These are phyloP conservation scores for Pseudomyrmex pallidus DNA, from an alignment of 1,140 invertebrate species.

Conservation along the genomic window DNA sequence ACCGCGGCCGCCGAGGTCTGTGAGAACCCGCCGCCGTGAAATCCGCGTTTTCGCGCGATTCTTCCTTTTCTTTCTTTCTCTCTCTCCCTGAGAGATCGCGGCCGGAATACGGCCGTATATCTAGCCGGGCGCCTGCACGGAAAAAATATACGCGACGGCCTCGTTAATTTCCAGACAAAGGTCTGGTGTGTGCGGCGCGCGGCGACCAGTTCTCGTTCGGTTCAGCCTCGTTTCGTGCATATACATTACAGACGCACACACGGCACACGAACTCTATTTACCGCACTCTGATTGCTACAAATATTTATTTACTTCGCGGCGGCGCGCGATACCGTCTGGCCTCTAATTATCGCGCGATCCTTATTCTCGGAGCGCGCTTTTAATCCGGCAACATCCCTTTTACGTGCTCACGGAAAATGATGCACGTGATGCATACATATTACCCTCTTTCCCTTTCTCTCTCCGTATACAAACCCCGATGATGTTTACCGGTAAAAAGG, in stretches of 20 bases:
- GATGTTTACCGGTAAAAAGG: conserved; percentile 20
- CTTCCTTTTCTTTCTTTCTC: too few relatives aligned
- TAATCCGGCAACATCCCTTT: conserved; percentile 11
- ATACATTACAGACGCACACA: background rate
- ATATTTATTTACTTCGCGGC: conserved; percentile 52
- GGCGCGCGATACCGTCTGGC: background rate
- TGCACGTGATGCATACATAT: background rate
- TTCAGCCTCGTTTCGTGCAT: conserved; percentile 10
- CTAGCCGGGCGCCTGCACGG: conserved; percentile 20
- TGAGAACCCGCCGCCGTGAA: conserved; percentile 23
- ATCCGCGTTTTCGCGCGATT: conserved; percentile 24
- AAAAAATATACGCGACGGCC: conserved; percentile 49
- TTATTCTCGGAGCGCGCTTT: conserved; percentile 6
- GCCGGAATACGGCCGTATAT: conserved; percentile 42
- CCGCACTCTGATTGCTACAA: conserved; percentile 50
- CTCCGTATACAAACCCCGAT: background rate
- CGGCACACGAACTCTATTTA: conserved; percentile 42
- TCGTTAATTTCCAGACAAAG: conserved; percentile 54
- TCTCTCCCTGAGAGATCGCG: conserved; percentile 15
- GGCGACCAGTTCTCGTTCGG: conserved; percentile 32
- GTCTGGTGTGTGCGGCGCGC: conserved; percentile 5
- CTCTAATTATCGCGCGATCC: conserved; percentile 44
- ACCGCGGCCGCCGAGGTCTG: background rate
- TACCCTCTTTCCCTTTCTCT: background rate
- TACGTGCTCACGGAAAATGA: background rate